Percentiles rank a stretch among this genome's conserved stretches.
These are phyloP conservation scores for Uloborus plumipes DNA, from an alignment of 2,888 invertebrate genomes.

Conservation along the genomic window DNA sequence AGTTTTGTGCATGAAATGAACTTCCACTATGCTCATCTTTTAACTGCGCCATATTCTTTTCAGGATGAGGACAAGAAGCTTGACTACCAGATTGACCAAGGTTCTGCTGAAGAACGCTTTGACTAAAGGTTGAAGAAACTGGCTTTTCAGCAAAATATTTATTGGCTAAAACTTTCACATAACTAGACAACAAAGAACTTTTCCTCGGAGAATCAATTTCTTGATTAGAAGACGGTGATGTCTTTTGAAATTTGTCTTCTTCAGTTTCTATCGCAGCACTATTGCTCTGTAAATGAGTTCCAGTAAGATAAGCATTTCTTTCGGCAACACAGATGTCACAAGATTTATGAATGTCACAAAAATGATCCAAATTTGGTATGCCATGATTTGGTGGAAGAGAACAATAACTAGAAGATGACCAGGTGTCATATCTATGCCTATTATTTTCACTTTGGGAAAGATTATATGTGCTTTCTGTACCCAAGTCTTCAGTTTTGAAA, in stretches of 20 bases:
- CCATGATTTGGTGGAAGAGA: constrained; percentile 47
- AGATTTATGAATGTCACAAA: not conserved
- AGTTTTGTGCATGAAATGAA: no score
- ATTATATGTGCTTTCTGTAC: no score
- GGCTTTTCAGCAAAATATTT: constrained; percentile 26
- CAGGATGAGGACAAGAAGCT: no score
- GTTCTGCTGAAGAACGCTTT: no score
- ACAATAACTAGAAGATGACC: constrained; percentile 49
- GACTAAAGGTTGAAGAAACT: no score
- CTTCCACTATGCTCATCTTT: no score
- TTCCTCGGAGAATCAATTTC: not conserved
- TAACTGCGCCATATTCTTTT: no score
- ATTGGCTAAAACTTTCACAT: constrained; percentile 32
- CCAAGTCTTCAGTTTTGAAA: no score
- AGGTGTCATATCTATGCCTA: not conserved
- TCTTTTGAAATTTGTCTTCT: not conserved
- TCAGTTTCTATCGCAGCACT: not conserved
- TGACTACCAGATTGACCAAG: no score
- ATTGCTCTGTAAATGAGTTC: no score
- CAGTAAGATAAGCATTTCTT: not conserved
- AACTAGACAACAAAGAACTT: constrained; percentile 16
- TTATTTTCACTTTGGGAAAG: no score
- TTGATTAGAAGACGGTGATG: not conserved
- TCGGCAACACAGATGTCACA: constrained; percentile 34
- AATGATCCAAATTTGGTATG: constrained; percentile 7